Evolutionary conservation across 2,113 vertebrate genomes (phyloP).

Genomic region (Delphinus delphis): DNA sequence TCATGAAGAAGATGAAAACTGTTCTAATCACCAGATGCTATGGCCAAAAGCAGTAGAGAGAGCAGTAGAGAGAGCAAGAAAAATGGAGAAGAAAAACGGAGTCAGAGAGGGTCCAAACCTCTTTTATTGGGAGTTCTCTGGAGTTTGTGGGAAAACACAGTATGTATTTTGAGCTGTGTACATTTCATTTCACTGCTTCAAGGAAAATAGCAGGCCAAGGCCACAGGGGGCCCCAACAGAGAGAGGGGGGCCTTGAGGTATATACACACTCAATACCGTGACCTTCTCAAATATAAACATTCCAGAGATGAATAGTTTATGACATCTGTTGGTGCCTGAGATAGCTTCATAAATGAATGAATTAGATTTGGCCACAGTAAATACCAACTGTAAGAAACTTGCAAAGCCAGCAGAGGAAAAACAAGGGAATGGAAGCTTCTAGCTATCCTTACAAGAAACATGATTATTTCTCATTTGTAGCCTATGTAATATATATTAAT

Average conservation of each 20-base stretch:
- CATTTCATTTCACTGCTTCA: constrained; percentile 66
- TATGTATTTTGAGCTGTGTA: constrained; percentile 58
- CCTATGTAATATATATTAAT: background rate
- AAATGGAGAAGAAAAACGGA: background rate
- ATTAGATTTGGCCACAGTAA: constrained; percentile 67
- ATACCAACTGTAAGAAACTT: constrained; percentile 32
- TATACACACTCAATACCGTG: constrained; percentile 56
- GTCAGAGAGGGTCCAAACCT: background rate
- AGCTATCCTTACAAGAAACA: background rate
- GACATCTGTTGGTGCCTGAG: constrained; percentile 58
- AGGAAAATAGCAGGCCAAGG: constrained; percentile 52
- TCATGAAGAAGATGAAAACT: background rate
- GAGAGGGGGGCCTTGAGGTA: background rate
- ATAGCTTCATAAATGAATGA: constrained; percentile 74
- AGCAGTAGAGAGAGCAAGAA: background rate
- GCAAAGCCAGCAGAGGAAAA: constrained; percentile 12
- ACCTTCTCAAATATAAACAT: constrained; percentile 74
- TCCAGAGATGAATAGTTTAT: constrained; percentile 72
- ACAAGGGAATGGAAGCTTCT: background rate
- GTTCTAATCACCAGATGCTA: background rate
- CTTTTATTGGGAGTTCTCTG: background rate
- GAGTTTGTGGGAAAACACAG: constrained; percentile 40
- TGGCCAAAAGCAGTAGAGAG: background rate
- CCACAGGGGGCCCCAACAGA: constrained; percentile 8
- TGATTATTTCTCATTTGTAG: constrained; percentile 19